These are phyloP conservation scores for Chaetodon trifasciatus DNA, from an alignment of 2,797 vertebrate species.

Conservation along the genomic window DNA sequence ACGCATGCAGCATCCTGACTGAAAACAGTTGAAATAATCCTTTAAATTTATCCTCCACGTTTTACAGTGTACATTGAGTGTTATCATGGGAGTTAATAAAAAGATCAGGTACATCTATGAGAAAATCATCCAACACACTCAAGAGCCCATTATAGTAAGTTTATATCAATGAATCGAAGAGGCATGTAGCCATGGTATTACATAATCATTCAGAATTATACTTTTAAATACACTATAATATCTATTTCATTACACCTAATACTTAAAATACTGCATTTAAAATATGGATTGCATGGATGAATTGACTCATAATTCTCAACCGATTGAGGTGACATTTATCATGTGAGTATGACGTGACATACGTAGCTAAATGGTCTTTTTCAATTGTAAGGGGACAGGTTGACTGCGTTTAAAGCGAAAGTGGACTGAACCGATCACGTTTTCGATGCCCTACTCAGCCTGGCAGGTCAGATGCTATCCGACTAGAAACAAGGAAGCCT, in stretches of 20 bases:
- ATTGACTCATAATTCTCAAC: not conserved
- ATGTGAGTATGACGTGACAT: not conserved
- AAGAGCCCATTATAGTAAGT: not conserved
- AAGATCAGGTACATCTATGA: not conserved
- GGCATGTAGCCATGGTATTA: not conserved
- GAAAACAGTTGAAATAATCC: not conserved
- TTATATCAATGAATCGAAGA: not conserved
- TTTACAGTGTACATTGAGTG: not conserved
- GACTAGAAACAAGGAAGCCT: slow-evolving; percentile 7
- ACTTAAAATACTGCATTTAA: not conserved
- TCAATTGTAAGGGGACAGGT: fast-evolving
- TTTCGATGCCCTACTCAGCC: slow-evolving; percentile 3
- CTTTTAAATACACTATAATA: not conserved
- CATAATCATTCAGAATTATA: not conserved
- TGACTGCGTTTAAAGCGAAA: not conserved
- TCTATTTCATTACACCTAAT: not conserved
- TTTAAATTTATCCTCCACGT: not conserved
- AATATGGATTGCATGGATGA: not conserved
- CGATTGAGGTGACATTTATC: not conserved
- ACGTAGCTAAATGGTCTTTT: not conserved
- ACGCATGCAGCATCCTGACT: too few relatives aligned
- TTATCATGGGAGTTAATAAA: not conserved
- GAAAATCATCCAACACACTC: not conserved
- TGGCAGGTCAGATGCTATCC: slow-evolving; percentile 45
- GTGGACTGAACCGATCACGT: slow-evolving; percentile 11